Evolutionary conservation across 2,113 vertebrate species (phyloP).

Genomic region (Microtus pennsylvanicus): DNA sequence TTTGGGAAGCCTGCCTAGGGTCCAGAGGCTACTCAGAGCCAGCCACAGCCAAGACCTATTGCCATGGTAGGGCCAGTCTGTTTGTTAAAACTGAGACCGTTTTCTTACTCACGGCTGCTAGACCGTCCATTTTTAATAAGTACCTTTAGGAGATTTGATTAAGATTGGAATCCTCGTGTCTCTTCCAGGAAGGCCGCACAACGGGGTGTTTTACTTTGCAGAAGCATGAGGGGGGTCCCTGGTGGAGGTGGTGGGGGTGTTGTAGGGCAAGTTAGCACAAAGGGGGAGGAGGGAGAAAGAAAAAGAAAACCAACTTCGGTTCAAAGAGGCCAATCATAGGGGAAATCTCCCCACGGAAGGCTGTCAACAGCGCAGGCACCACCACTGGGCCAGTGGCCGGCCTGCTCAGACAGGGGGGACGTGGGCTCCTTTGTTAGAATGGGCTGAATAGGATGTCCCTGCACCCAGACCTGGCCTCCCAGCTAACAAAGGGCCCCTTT

Average conservation of each 20-base stretch:
- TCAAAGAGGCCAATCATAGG: slow-evolving; percentile 71
- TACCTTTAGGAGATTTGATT: slow-evolving; percentile 73
- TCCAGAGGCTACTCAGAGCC: not conserved
- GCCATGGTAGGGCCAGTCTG: not conserved
- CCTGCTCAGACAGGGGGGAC: slow-evolving; percentile 67
- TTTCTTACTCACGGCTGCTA: not conserved
- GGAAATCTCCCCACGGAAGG: slow-evolving; percentile 43
- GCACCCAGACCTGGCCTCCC: slow-evolving; percentile 83
- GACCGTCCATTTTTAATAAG: slow-evolving; percentile 71
- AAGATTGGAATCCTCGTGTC: slow-evolving; percentile 69
- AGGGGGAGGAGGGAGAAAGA: not conserved
- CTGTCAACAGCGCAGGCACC: slow-evolving; percentile 63
- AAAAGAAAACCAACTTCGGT: slow-evolving; percentile 57
- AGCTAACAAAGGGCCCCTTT: slow-evolving; percentile 82
- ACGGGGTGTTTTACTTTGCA: slow-evolving; percentile 62
- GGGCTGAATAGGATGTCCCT: slow-evolving; percentile 83
- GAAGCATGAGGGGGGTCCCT: slow-evolving; percentile 44
- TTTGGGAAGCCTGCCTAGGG: not conserved
- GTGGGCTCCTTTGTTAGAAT: slow-evolving; percentile 77
- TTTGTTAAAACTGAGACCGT: slow-evolving; percentile 44
- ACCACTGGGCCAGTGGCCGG: slow-evolving; percentile 45
- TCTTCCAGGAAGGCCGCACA: slow-evolving; percentile 56
- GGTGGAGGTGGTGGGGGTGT: not conserved
- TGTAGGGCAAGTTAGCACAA: slow-evolving; percentile 57
- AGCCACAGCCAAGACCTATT: not conserved